These are phyloP conservation scores for Champsocephalus esox DNA, from an alignment of 2,797 vertebrate species.

Conservation along the genomic window DNA sequence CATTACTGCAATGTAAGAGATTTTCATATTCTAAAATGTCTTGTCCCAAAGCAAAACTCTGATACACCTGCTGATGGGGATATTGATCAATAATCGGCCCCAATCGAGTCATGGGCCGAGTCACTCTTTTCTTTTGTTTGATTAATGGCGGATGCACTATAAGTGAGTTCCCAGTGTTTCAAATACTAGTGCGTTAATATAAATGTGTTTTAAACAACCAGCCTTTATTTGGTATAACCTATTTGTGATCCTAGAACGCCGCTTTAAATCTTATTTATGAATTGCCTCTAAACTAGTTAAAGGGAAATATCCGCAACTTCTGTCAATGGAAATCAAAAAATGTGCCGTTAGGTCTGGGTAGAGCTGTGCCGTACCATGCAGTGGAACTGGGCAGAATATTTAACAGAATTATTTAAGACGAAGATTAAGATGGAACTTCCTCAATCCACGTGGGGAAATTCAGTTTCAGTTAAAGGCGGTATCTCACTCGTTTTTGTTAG, in stretches of 20 bases:
- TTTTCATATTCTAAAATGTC: constrained; percentile 11
- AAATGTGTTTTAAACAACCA: neutral
- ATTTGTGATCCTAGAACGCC: neutral
- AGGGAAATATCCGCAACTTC: too few relatives aligned
- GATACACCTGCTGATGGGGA: constrained; percentile 11
- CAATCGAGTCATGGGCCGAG: neutral
- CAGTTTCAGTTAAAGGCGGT: too few relatives aligned
- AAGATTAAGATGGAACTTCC: too few relatives aligned
- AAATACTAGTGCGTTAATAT: neutral
- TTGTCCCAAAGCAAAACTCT: constrained; percentile 1
- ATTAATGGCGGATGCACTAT: constrained; percentile 16
- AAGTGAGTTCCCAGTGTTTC: neutral
- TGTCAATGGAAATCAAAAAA: too few relatives aligned
- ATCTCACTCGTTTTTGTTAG: neutral
- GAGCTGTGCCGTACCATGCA: too few relatives aligned
- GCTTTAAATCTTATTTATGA: neutral
- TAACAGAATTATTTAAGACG: too few relatives aligned
- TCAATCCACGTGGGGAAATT: too few relatives aligned
- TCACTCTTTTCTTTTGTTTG: neutral
- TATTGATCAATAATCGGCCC: constrained; percentile 26
- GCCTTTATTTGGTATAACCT: neutral
- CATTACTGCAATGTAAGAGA: constrained; percentile 3
- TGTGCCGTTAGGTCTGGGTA: too few relatives aligned
- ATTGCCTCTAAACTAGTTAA: neutral
- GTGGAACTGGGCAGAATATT: too few relatives aligned